phyloP scores from a whole-genome alignment of 2,888 invertebrate species.

The Scelioninae gen. 1 region DNA sequence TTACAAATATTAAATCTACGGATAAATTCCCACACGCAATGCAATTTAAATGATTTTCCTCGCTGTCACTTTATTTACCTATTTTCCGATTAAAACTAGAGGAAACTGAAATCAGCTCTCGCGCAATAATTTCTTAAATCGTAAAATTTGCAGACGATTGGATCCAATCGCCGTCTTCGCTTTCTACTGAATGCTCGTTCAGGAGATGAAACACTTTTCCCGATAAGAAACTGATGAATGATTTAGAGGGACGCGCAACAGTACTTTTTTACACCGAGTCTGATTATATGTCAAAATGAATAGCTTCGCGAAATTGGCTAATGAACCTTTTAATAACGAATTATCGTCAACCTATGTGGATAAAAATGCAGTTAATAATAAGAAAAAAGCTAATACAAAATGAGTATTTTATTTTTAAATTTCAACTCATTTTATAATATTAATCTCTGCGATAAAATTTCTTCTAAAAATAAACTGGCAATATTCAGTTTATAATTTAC shows the following conservation, averaged over 20 bases:
- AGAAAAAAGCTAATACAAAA: background rate
- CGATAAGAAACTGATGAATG: conserved; percentile 49
- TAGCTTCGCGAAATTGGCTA: conserved; percentile 26
- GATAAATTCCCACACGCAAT: conserved; percentile 9
- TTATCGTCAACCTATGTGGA: too few relatives aligned
- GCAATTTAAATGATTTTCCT: conserved; percentile 1
- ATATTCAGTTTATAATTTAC: too few relatives aligned
- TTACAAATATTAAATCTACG: background rate
- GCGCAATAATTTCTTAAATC: conserved; percentile 14
- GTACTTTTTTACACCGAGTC: conserved; percentile 11
- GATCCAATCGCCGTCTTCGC: conserved; percentile 11
- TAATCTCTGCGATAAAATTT: too few relatives aligned
- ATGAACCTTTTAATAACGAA: conserved; percentile 18
- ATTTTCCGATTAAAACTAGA: background rate
- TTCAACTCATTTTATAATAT: too few relatives aligned
- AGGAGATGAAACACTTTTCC: conserved; percentile 3
- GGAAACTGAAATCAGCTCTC: background rate
- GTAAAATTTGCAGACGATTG: conserved; percentile 25
- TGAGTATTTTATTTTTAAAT: too few relatives aligned
- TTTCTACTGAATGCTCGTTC: background rate
- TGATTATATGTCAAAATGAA: conserved; percentile 41
- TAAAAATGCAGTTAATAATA: too few relatives aligned
- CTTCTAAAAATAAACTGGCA: too few relatives aligned
- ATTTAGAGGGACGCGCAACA: conserved; percentile 28
- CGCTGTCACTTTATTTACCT: background rate